Base-by-base conservation (phyloP, 2,797 vertebrate genomes). In the Xenopus petersii region DNA sequence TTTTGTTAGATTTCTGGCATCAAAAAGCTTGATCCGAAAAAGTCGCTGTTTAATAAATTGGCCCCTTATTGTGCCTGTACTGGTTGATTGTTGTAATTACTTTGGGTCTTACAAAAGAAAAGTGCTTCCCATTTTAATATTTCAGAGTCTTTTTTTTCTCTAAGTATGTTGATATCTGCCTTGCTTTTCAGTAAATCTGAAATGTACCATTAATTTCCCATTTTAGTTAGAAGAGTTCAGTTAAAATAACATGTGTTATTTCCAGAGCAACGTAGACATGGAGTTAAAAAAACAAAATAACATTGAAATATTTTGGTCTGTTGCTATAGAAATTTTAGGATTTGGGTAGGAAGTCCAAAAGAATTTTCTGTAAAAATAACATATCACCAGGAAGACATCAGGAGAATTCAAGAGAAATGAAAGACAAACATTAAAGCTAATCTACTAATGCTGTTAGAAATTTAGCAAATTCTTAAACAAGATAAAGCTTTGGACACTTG, bases 281-380 rank as follows among this genome's bases (percentile, higher is more conserved):
- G 26, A 30, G 26, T 4, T 30, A 72, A 42, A 63, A 60, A 51
- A 21, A 51, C 36, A 42, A 12, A 54, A 54, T 12, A 54, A 54
- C 49, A 54, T 9, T 54, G 6, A 54, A 72, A 72, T 77, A 72
- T 77, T 77, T 77, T 72, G 70, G 30, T 26, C 64, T 24, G 70
- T 77, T 77, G 70, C 75, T 77, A 77, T 72, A 62, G 70, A 12
- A 30, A 33, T 62, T 56, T 62, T 42, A 67, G 55, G 54, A 67
- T 67, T 71, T 51, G 58, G 75, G 51, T 54, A 26, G 24, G 26
- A 61, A n/a, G 59, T 61, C 17, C 24, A 6, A 46, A 54, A 67
- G 64, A 67, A 61, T 63, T 71, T 71, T 64, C 48, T 70, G 72
- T 71, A 54, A 42, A 30, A 67, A 62, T 54, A 60, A 42, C 30